These are phyloP conservation scores for Trichoplusia ni DNA, from an alignment of 1,140 invertebrate species.

Conservation along the genomic window DNA sequence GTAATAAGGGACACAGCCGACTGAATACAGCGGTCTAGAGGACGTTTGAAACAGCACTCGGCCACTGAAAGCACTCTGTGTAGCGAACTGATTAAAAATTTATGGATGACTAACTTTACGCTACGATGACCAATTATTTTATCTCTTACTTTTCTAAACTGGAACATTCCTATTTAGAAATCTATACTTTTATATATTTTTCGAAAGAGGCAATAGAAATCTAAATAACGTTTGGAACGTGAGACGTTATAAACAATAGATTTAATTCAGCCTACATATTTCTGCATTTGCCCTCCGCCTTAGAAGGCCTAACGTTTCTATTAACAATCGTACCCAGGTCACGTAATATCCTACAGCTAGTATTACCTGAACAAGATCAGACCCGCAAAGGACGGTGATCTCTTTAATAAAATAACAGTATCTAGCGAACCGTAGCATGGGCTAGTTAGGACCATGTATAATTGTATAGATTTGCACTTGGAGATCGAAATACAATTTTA, in stretches of 20 bases:
- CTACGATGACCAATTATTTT: neutral
- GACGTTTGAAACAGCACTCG: conserved; percentile 11
- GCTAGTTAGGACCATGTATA: too few relatives aligned
- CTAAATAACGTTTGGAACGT: too few relatives aligned
- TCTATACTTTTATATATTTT: too few relatives aligned
- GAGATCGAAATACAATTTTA: too few relatives aligned
- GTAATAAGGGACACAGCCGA: conserved; percentile 24
- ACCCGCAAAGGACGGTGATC: conserved; percentile 16
- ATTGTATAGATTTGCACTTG: too few relatives aligned
- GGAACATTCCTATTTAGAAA: too few relatives aligned
- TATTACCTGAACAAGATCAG: conserved; percentile 16
- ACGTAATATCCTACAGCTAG: conserved; percentile 10
- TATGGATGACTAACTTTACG: conserved; percentile 9
- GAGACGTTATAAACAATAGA: neutral
- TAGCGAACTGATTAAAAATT: conserved; percentile 24
- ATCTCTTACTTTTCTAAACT: too few relatives aligned
- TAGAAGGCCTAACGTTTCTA: neutral
- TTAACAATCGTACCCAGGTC: conserved; percentile 11
- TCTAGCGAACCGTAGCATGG: neutral
- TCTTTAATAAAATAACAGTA: conserved; percentile 44
- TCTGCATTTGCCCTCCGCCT: neutral
- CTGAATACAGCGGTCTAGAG: conserved; percentile 22
- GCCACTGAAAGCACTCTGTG: conserved; percentile 8
- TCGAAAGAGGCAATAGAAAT: too few relatives aligned
- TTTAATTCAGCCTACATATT: neutral